phyloP scores from a whole-genome alignment of 1,140 invertebrate genomes.

The Macrobrachium nipponense region DNA sequence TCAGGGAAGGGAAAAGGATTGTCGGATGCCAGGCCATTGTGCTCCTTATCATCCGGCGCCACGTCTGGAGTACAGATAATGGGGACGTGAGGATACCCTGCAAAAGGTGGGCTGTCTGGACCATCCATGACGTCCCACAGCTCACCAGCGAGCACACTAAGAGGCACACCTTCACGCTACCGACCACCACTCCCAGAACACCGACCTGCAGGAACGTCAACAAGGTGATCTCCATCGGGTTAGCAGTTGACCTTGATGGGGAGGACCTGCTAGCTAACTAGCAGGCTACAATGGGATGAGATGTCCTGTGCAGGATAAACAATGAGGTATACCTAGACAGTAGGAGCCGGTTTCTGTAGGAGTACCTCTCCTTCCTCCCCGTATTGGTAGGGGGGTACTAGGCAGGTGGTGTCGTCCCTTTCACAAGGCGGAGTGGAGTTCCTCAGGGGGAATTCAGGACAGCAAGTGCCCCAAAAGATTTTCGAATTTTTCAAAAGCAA shows the following conservation, averaged over 20 bases:
- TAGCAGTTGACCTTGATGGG: not conserved
- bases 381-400: too few relatives aligned
- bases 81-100: slow-evolving; percentile 44
- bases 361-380: too few relatives aligned
- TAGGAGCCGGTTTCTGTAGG: too few relatives aligned
- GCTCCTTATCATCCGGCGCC: not conserved
- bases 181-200: slow-evolving; percentile 43
- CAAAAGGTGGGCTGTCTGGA: slow-evolving; percentile 32
- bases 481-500: too few relatives aligned
- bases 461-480: too few relatives aligned
- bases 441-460: too few relatives aligned
- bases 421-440: too few relatives aligned
- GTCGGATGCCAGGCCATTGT: not conserved
- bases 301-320: too few relatives aligned
- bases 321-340: too few relatives aligned
- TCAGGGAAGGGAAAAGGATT: not conserved
- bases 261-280: too few relatives aligned
- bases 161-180: slow-evolving; percentile 39
- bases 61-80: slow-evolving; percentile 41
- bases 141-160: slow-evolving; percentile 28
- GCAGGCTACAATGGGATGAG: too few relatives aligned
- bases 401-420: too few relatives aligned
- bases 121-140: slow-evolving; percentile 28
- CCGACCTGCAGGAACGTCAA: slow-evolving; percentile 44
- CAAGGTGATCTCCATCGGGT: slow-evolving; percentile 12